Conservation (phyloP, 1,140 invertebrate genomes). For the Leptinotarsa undecemlineata region DNA sequence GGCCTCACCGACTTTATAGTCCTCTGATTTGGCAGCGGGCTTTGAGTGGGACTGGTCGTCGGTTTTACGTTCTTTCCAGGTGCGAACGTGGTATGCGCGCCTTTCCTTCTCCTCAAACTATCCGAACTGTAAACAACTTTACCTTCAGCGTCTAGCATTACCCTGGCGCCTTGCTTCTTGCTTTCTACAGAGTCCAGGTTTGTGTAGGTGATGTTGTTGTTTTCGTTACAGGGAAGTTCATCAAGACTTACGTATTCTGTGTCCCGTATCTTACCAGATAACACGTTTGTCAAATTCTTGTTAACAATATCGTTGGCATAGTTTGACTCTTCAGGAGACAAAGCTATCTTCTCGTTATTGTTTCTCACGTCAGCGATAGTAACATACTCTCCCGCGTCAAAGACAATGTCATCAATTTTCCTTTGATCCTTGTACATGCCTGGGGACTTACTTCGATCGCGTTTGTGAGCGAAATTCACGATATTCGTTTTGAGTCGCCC, state of each 20-base stretch:
- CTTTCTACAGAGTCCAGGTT: constrained; percentile 58
- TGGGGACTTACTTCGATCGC: constrained; percentile 56
- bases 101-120: constrained; percentile 79
- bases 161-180: constrained; percentile 73
- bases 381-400: constrained; percentile 78
- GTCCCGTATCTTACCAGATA: constrained; percentile 62
- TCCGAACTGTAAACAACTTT: constrained; percentile 90
- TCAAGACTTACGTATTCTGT: constrained; percentile 81
- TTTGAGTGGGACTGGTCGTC: constrained; percentile 53
- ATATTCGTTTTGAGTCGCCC: constrained; percentile 67
- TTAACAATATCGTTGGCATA: constrained; percentile 62
- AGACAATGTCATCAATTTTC: constrained; percentile 13
- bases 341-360: constrained; percentile 66
- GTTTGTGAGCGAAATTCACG: constrained; percentile 55
- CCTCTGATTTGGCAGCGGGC: constrained; percentile 56
- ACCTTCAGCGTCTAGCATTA: constrained; percentile 84
- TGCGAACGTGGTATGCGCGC: constrained; percentile 81
- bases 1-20: constrained; percentile 54
- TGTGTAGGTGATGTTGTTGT: constrained; percentile 54
- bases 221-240: constrained; percentile 69
- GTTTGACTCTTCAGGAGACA: constrained; percentile 54
- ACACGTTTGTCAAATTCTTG: constrained; percentile 60
- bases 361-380: constrained; percentile 81
- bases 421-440: constrained; percentile 36
- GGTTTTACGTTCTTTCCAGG: constrained; percentile 74